Evolutionary conservation across 2,113 vertebrate species (phyloP), one percentile per base, ranked within the genome.

Genomic region (Psettodes erumei): DNA sequence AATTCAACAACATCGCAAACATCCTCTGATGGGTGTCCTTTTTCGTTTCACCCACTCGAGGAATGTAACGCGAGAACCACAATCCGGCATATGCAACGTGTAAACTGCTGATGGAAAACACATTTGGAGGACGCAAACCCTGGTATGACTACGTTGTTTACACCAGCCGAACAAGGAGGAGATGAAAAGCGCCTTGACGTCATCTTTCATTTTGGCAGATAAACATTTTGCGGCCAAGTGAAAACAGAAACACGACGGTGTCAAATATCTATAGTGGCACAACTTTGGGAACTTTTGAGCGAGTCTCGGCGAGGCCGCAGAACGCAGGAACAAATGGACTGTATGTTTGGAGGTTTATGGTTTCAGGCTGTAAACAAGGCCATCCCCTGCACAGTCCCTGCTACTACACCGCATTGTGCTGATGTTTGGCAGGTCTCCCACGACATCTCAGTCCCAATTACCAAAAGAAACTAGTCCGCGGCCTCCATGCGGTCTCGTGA

Each of bases 101-200:
- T 78, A 84, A 83, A 80, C 61, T 40, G 47, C 58, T 70, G 73
- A 84, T 69, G 77, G 61, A 75, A 84, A 89, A 71, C 84, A 85
- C 37, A 1, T 54, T 81, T 11, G 16, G 35, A 77, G 71, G 76
- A 78, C 50, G 43, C 69, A 53, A 40, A 55, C 59, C 33, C 27
- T 68, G 40, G 56, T 43, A 37, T 19, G 65, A 63, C 45, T 33
- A 55, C 59, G n/a, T 6, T 70, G 54, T 90, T 85, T 90, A 81
- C 77, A 77, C 18, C 33, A 60, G 33, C 13, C n/a, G 13, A 81
- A 78, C 50, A 55, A 47, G 64, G 59, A 60, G 55, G 50, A 68
- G 75, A 90, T 87, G 74, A 80, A 85, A 84, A 64, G 40, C 25
- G 2, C 8, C n/a, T 62, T 56, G 63, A 85, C 55, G 12, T 83